Evolutionary conservation across 92 coral and sea anemone genomes (phyloP).

Genomic region (Zoanthus sociatus): DNA sequence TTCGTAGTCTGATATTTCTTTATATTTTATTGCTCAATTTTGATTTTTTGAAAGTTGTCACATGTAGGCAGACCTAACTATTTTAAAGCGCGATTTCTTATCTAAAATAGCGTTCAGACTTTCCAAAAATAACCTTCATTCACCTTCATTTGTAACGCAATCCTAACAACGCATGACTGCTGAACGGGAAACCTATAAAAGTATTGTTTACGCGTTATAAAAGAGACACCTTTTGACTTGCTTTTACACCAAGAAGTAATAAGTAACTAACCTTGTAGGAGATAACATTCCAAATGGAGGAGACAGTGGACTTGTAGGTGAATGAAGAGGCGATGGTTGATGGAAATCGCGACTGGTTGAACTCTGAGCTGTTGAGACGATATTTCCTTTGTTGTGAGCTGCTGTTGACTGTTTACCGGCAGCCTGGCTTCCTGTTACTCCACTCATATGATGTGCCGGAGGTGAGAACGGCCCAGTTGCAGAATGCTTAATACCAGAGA

Average conservation of each 20-base stretch:
- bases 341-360: constrained; percentile 32
- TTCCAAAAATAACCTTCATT: neutral
- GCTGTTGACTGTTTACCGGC: neutral
- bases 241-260: too few relatives aligned
- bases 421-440: neutral
- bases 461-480: constrained; percentile 87
- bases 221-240: too few relatives aligned
- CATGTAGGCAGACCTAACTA: neutral
- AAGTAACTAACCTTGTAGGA: constrained; percentile 26
- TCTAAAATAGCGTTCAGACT: too few relatives aligned
- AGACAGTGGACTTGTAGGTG: constrained; percentile 47
- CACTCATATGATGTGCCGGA: constrained; percentile 51
- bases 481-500: constrained; percentile 78
- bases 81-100: too few relatives aligned
- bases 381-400: neutral
- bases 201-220: too few relatives aligned
- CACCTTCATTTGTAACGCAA: neutral
- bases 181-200: too few relatives aligned
- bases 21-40: too few relatives aligned
- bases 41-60: too few relatives aligned
- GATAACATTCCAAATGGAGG: constrained; percentile 7
- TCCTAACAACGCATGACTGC: too few relatives aligned
- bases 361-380: constrained; percentile 15
- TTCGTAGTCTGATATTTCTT: too few relatives aligned
- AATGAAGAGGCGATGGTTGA: constrained; percentile 36